A percentile compares a stretch with the other conserved stretches of the same genome.
Evolutionary conservation across 2,888 invertebrate species (phyloP).

Genomic region (Drosophila mimetica): DNA sequence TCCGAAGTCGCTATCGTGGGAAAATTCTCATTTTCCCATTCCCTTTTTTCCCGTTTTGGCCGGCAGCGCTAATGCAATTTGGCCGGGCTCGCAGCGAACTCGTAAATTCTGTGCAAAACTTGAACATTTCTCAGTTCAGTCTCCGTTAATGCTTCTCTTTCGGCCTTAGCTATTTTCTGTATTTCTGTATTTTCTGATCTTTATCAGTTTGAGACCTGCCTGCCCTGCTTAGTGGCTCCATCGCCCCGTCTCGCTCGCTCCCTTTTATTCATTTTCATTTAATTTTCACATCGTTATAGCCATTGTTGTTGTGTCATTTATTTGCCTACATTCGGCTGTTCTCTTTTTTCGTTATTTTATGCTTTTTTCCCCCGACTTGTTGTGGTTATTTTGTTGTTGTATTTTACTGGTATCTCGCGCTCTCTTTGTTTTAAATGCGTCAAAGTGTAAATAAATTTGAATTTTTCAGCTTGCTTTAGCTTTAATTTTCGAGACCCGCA

Average conservation of each 20-base stretch:
- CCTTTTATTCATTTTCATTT: conserved; percentile 64
- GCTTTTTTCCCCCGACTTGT: conserved; percentile 32
- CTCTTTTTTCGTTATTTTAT: conserved; percentile 46
- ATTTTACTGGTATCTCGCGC: conserved; percentile 41
- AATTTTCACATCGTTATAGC: conserved; percentile 78
- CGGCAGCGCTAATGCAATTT: conserved; percentile 69
- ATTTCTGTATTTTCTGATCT: conserved; percentile 69
- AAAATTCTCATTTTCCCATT: conserved; percentile 68
- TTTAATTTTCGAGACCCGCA: conserved; percentile 57
- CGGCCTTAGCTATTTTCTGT: conserved; percentile 50
- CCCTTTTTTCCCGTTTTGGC: neutral
- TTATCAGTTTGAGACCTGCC: conserved; percentile 57
- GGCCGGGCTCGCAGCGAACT: conserved; percentile 54
- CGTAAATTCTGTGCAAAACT: conserved; percentile 80
- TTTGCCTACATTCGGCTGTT: conserved; percentile 66
- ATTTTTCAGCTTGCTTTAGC: conserved; percentile 81
- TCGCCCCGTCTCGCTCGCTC: conserved; percentile 1
- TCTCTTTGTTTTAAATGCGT: conserved; percentile 79
- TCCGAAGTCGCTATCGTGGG: conserved; percentile 60
- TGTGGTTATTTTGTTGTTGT: conserved; percentile 58
- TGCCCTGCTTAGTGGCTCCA: conserved; percentile 39
- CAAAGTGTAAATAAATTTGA: conserved; percentile 81
- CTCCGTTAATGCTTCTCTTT: conserved; percentile 34
- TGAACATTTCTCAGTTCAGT: conserved; percentile 42
- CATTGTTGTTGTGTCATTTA: conserved; percentile 68